Base-by-base conservation (phyloP, 2,888 invertebrate genomes). In the Tillus elongatus region DNA sequence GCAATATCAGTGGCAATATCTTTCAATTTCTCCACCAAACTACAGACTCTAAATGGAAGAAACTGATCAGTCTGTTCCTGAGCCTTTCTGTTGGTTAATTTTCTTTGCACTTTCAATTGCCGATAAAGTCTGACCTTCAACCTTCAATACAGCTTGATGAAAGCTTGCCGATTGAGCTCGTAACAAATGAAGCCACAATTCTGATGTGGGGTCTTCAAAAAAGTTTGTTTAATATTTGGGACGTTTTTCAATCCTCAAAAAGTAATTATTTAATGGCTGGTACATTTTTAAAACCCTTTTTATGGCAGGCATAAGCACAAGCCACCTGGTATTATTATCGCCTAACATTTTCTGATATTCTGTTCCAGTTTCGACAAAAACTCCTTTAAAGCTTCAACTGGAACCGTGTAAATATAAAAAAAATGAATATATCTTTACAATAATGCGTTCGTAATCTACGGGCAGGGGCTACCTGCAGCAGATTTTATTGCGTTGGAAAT, bases 271-370 rank as follows among this genome's bases (percentile, higher is more conserved):
- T 39, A 54, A 50, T 12, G 52, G 49, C 45, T 50, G 46, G 35
- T 42, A 54, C 51, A 54, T 54, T 54, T 56, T 54, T 41, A 53
- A 45, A 49, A 50, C 41, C 13, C 52, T 48, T 43, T 48, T 41
- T 13, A 41, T 15, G 16, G 45, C 45, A 26, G 49, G 50, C 36
- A 52, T 43, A 35, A 56, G 39, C 4, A 45, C n/a, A n/a, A n/a
- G n/a, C n/a, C 47, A 53, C 15, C 47, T 44, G 10, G 46, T 46
- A 41, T 47, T 46, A 35, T 43, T 46, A 31, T 45, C n/a, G n/a
- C n/a, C n/a, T n/a, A n/a, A n/a, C n/a, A 43, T 19, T 8, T 35
- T n/a, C 3, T 31, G 31, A 31, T 31, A 42, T 38, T 53, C 51
- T 13, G 43, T 42, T 9, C 46, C 43, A 35, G 39, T 40, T 40